Base-by-base conservation (phyloP, 1,140 invertebrate species). In the Nymphalis io region DNA sequence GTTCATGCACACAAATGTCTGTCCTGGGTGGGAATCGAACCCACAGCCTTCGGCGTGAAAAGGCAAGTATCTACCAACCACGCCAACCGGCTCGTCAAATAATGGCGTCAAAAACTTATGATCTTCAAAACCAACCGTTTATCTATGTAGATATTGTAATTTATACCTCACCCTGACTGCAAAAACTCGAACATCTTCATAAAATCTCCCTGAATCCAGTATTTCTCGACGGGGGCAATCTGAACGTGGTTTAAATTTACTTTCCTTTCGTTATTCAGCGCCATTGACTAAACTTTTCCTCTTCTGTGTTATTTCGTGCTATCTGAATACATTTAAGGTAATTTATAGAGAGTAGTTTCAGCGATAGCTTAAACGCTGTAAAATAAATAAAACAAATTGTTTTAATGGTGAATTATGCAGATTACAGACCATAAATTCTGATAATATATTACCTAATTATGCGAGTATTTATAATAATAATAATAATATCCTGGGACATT, bases 171-270 rank as follows among this genome's bases (percentile, higher is more conserved):
- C 12, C 8, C 51, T 55, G 51, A 55, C 51, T 16, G 57, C 38
- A 23, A 40, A 63, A 63, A 51, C 12, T 6, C 33, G 23, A 33
- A 63, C 60, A 63, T 15, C 16, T 51, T 62, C 48, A 51, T 51
- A 62, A 62, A 48, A 51, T 42, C 46, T 51, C 21, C 20, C 16
- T 1, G 23, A 55, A 55, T 27, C 13, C 46, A 13, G 48, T 63
- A 40, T 39, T 53, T 48, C 44, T 63, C 27, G 51, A 62, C 60
- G 18, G 27, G 23, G 8, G 44, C 60, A 11, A 39, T 63, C 44
- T 51, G 33, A 58, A 51, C 63, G 48, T 58, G 40, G 63, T 66
- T 46, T 58, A 66, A 66, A 66, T 66, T 66, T 58, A 66, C 39
- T 66, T 66, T 33, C 27, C 63, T 42, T 33, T 42, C 44, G 53